phyloP scores from a whole-genome alignment of 2,113 vertebrate genomes.

The Grammomys surdaster region DNA sequence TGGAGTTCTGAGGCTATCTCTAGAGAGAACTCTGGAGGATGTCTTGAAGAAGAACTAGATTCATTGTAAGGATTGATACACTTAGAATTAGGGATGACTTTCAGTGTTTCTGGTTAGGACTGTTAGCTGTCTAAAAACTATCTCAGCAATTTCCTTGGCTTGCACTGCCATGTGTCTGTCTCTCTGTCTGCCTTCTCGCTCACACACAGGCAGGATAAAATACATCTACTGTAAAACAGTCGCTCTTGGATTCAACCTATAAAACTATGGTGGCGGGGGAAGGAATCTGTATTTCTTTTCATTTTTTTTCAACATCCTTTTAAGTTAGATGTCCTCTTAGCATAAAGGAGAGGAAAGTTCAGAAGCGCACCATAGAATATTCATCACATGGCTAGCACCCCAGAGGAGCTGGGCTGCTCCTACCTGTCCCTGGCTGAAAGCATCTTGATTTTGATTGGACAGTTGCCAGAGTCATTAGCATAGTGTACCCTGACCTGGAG shows the following conservation, averaged over 20 bases:
- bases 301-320: neutral
- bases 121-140: neutral
- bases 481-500: slow-evolving; percentile 81
- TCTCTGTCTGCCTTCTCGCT: neutral
- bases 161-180: neutral
- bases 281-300: slow-evolving; percentile 28
- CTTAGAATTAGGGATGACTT: neutral
- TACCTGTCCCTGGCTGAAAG: slow-evolving; percentile 50
- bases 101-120: neutral
- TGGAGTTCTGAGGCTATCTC: neutral
- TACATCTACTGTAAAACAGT: neutral
- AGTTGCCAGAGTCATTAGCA: slow-evolving; percentile 81
- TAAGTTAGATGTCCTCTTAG: slow-evolving; percentile 31
- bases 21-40: neutral
- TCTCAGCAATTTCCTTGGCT: neutral
- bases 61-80: neutral
- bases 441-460: slow-evolving; percentile 81
- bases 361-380: slow-evolving; percentile 20
- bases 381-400: slow-evolving; percentile 67
- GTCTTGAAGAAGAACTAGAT: too few relatives aligned
- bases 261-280: neutral
- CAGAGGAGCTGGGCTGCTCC: slow-evolving; percentile 9
- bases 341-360: slow-evolving; percentile 61
- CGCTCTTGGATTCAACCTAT: neutral
- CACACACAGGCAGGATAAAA: neutral